phyloP scores from a whole-genome alignment of 2,888 invertebrate species.

The Mechanitis messenoides region DNA sequence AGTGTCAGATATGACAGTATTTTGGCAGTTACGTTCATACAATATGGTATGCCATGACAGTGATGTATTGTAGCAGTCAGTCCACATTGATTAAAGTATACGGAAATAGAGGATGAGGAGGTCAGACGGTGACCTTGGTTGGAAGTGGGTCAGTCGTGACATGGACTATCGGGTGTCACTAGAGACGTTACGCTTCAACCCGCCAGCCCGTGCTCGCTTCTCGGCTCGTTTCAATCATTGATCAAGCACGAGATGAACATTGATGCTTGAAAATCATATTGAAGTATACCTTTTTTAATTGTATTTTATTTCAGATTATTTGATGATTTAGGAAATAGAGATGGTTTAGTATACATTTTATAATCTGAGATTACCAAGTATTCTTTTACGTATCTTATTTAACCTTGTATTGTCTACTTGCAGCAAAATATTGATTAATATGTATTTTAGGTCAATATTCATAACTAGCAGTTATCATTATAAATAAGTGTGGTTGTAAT shows the following conservation, averaged over 20 bases:
- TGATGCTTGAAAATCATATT: conserved; percentile 8
- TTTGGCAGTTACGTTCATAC: conserved; percentile 22
- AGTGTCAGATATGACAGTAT: conserved; percentile 15
- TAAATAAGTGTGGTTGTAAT: too few species aligned
- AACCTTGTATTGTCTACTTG: too few species aligned
- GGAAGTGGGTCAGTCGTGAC: conserved; percentile 74
- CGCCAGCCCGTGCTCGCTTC: conserved; percentile 36
- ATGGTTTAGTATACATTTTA: too few species aligned
- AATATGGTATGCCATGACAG: conserved; percentile 9
- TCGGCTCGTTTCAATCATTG: conserved; percentile 23
- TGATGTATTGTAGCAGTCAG: conserved; percentile 17
- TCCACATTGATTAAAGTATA: conserved; percentile 24
- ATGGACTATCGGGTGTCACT: conserved; percentile 68
- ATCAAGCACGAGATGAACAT: conserved; percentile 25
- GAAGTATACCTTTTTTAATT: too few species aligned
- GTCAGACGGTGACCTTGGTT: conserved; percentile 71
- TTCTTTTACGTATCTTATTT: too few species aligned
- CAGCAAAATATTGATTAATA: too few species aligned
- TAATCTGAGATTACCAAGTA: too few species aligned
- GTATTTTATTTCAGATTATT: too few species aligned
- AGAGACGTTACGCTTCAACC: conserved; percentile 71
- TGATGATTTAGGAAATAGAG: too few species aligned
- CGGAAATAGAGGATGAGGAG: conserved; percentile 58
- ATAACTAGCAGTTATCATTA: too few species aligned
- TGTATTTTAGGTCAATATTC: too few species aligned